Evolutionary conservation across 2,888 invertebrate species (phyloP), one percentile per base, ranked within the genome.

Genomic region (Agrenia bidenticulata): DNA sequence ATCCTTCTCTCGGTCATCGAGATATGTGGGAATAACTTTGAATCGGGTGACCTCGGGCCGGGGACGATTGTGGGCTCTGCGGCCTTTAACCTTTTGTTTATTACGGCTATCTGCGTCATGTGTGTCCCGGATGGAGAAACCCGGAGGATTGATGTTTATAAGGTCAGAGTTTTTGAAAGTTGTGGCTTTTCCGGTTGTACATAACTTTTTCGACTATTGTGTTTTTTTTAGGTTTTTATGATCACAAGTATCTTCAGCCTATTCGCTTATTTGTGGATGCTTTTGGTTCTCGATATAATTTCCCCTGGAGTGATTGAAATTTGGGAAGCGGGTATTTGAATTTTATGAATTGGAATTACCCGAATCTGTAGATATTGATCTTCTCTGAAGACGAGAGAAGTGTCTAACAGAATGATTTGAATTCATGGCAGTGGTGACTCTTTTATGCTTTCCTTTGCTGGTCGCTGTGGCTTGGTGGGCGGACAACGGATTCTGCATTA

Each of bases 181-280:
- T 11, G 32, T n/a, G n/a, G n/a, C n/a, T n/a, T n/a, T n/a, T n/a
- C n/a, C n/a, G n/a, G n/a, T n/a, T n/a, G 11, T 32, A 32, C 32
- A 32, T 7, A 41, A 19, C 41, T 32, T 27, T 53, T 1, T 55
- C 13, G 37, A 55, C n/a, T 13, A 39, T 19, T 21, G 32, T 4
- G 15, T 17, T 55, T 23, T 49, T 13, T 17, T 32, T 32, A 79
- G 79, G 82, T 82, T 11, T 82, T 82, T 73, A 76, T 78, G 13
- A 80, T 81, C 17, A 82, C 81, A 0, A 78, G 80, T 1, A 73
- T 79, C 55, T 82, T 82, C 78, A 78, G 79, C 62, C 80, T 84
- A 9, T 82, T 84, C 66, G 85, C 85, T 11, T 86, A 85, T 78
- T 74, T 85, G 42, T 85, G 85, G 85, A 78, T 85, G 45, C 78